A percentile compares a stretch with the other conserved stretches of the same genome.
phyloP scores from a whole-genome alignment of 2,797 vertebrate genomes.

The Hydrolagus colliei region DNA sequence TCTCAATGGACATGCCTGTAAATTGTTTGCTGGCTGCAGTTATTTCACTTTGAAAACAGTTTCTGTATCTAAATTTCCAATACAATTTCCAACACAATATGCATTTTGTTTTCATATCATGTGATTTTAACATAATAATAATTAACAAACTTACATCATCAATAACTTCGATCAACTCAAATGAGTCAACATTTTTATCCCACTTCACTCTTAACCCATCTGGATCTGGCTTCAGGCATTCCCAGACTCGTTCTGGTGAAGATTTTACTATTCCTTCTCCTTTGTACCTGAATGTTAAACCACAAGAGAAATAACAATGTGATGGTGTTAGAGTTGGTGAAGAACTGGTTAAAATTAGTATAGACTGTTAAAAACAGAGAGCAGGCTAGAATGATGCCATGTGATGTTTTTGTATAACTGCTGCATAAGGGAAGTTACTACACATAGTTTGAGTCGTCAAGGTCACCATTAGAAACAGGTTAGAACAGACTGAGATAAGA shows the following conservation, averaged over 20 bases:
- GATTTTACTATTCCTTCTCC: slow-evolving; percentile 69
- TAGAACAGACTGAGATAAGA: too few relatives aligned
- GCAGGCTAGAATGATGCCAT: too few relatives aligned
- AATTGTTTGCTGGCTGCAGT: not conserved
- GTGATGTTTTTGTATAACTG: too few relatives aligned
- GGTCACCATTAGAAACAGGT: too few relatives aligned
- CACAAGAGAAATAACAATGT: not conserved
- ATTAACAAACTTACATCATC: slow-evolving; percentile 60
- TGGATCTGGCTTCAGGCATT: slow-evolving; percentile 73
- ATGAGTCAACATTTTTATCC: slow-evolving; percentile 80
- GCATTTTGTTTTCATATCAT: too few relatives aligned
- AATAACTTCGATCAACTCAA: slow-evolving; percentile 71
- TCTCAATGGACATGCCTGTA: not conserved
- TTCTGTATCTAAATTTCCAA: not conserved
- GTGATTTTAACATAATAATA: not conserved
- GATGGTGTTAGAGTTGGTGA: not conserved
- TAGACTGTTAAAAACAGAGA: too few relatives aligned
- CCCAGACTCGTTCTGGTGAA: slow-evolving; percentile 68
- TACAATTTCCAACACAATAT: not conserved
- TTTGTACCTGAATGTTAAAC: slow-evolving; percentile 65
- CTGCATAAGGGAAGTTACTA: too few relatives aligned
- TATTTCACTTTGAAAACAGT: not conserved
- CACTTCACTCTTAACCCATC: slow-evolving; percentile 74
- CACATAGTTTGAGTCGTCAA: too few relatives aligned
- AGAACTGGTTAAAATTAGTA: too few relatives aligned